Base-by-base conservation (phyloP, 2,113 vertebrate genomes). In the Embiotoca jacksoni region DNA sequence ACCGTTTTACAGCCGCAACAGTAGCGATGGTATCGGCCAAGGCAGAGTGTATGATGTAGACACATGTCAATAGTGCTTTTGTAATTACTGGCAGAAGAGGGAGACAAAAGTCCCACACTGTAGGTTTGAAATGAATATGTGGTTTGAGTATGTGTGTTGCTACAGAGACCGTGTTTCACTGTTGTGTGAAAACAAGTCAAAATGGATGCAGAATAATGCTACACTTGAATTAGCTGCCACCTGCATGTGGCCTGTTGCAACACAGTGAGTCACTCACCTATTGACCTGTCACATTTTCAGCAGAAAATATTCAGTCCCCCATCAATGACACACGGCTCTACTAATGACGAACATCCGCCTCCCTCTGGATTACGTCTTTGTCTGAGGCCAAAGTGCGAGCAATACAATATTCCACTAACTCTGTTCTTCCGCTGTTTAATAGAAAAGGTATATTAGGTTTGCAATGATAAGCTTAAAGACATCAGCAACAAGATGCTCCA, bases 331-430 rank as follows among this genome's bases (percentile, higher is more conserved):
- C 71, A 64, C 47, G 5, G 60, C 77, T 75, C 78, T 1, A 61
- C 57, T 86, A 82, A 90, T 88, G 69, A 89, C 80, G 11, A 3
- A 69, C 82, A 89, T 86, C 84, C 89, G 82, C 85, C 87, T 71
- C 66, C 61, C 55, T 55, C 64, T 35, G 61, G 62, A 69, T 4
- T 61, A 61, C 46, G 46, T 79, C 61, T 75, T 73, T 78, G 65
- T 46, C 68, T 80, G 75, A 72, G 82, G 89, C 79, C 79, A 83
- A 76, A 65, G 76, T 89, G 84, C 72, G 69, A 75, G 49, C 62
- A 92, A 87, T 91, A 90, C 91, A 92, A 92, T 87, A 86, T 92
- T 58, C 58, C 47, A 32, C 78, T 91, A 91, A 93, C 82, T 68
- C 44, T 75, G 84, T 61, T 80, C 69, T 91, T 93, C 92, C 90